phyloP scores from a whole-genome alignment of 1,140 invertebrate species.

The Aphelinus atriplicis region DNA sequence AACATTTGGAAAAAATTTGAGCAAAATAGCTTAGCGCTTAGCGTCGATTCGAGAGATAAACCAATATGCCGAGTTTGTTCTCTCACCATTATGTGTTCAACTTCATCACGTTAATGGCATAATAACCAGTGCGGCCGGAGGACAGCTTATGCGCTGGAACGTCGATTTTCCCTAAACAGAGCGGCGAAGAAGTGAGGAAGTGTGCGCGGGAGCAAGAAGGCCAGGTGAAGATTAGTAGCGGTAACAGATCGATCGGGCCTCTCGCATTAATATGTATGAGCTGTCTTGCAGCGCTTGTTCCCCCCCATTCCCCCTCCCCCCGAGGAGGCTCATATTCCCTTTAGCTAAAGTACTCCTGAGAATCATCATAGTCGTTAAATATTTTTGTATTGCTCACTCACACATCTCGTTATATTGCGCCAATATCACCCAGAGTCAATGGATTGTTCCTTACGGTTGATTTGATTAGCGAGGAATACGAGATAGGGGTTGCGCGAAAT shows the following conservation, averaged over 20 bases:
- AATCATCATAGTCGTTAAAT: too few relatives aligned
- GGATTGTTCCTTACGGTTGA: too few relatives aligned
- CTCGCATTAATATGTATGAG: conserved; percentile 63
- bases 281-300: conserved; percentile 43
- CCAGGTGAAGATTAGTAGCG: conserved; percentile 24
- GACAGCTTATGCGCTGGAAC: conserved; percentile 58
- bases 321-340: conserved; percentile 15
- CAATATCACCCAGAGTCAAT: too few relatives aligned
- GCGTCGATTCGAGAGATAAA: too few relatives aligned
- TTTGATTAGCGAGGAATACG: too few relatives aligned
- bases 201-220: conserved; percentile 44
- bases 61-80: neutral
- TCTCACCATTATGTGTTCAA: conserved; percentile 46
- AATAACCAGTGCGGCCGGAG: conserved; percentile 60
- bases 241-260: conserved; percentile 49
- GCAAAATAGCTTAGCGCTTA: too few relatives aligned
- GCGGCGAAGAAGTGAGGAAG: conserved; percentile 39
- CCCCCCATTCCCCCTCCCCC: conserved; percentile 32
- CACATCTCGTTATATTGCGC: too few relatives aligned
- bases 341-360: too few relatives aligned
- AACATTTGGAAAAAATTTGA: too few relatives aligned
- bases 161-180: conserved; percentile 54
- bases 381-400: too few relatives aligned
- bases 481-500: too few relatives aligned
- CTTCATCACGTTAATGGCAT: conserved; percentile 64